Percentiles rank a stretch among this genome's conserved stretches.
phyloP scores from a whole-genome alignment of 2,797 vertebrate species.

The Tauraco hartlaubi region DNA sequence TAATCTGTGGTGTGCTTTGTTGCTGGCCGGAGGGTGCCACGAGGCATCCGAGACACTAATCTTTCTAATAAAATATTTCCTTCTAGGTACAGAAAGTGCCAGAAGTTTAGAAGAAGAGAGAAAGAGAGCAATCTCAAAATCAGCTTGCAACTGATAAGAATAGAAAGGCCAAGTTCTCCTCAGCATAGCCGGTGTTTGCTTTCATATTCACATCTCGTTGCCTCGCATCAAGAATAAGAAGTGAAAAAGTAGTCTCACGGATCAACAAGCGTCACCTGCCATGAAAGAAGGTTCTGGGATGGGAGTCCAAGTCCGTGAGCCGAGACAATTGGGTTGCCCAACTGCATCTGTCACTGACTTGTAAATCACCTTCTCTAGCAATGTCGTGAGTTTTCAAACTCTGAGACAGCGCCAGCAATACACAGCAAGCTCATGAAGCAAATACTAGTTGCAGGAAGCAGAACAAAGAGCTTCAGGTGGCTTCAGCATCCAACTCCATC shows the following conservation, averaged over 20 bases:
- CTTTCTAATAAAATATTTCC: conserved; percentile 51
- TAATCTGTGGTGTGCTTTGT: conserved; percentile 50
- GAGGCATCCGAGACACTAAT: conserved; percentile 13
- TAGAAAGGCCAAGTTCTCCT: conserved; percentile 58
- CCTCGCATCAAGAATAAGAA: conserved; percentile 45
- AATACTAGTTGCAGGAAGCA: not conserved
- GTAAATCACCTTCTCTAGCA: conserved; percentile 6
- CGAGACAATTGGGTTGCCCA: not conserved
- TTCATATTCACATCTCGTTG: conserved; percentile 64
- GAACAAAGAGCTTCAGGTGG: not conserved
- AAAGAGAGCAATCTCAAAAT: conserved; percentile 41
- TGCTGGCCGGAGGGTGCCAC: not conserved
- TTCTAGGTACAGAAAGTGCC: conserved; percentile 15
- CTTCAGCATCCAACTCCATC: not conserved
- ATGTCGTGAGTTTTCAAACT: not conserved
- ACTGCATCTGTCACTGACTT: not conserved
- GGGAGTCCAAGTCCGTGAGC: not conserved
- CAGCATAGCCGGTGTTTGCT: conserved; percentile 11
- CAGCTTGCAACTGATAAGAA: conserved; percentile 38
- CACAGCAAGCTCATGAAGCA: not conserved
- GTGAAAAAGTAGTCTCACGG: not conserved
- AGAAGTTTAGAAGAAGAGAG: not conserved
- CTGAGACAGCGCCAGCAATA: not conserved
- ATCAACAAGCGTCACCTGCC: not conserved
- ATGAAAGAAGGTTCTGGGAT: conserved; percentile 1